Percentiles rank a stretch among this genome's conserved stretches.
Conservation (phyloP, 2,888 invertebrate species). For the Erebia palarica region DNA sequence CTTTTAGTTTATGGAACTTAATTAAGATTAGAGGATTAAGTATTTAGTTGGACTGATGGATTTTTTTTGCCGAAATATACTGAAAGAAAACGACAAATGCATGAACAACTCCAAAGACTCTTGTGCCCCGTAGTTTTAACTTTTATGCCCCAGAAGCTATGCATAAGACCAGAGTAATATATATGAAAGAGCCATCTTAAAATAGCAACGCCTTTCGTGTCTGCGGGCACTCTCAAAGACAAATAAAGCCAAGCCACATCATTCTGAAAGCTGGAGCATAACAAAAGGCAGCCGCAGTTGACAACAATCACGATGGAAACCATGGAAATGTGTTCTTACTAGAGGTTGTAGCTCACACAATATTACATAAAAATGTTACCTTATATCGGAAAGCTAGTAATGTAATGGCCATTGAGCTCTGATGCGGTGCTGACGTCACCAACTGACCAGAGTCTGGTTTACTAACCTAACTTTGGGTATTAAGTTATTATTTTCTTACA, state of each 20-base stretch:
- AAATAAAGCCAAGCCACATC: conserved; percentile 19
- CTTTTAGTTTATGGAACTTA: not conserved
- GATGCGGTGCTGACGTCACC: too few relatives aligned
- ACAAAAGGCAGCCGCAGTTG: conserved; percentile 33
- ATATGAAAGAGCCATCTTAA: conserved; percentile 18
- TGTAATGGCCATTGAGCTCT: too few relatives aligned
- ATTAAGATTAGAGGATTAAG: not conserved
- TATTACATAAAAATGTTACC: too few relatives aligned
- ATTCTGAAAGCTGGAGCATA: conserved; percentile 24
- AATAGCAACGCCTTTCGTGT: conserved; percentile 19
- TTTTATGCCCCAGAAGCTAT: conserved; percentile 9
- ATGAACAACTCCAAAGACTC: not conserved
- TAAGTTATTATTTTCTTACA: too few relatives aligned
- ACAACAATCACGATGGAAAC: conserved; percentile 36
- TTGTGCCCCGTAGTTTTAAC: not conserved
- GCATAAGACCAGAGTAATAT: not conserved
- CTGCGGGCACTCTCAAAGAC: conserved; percentile 14
- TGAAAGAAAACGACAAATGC: not conserved
- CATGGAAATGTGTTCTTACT: too few relatives aligned
- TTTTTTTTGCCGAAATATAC: conserved; percentile 4
- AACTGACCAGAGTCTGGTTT: too few relatives aligned
- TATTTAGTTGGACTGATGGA: too few relatives aligned
- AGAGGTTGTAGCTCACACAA: not conserved
- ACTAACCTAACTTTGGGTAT: too few relatives aligned
- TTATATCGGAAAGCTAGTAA: too few relatives aligned